Conservation (phyloP, 2,113 vertebrate genomes). For the Chrysemys picta region DNA sequence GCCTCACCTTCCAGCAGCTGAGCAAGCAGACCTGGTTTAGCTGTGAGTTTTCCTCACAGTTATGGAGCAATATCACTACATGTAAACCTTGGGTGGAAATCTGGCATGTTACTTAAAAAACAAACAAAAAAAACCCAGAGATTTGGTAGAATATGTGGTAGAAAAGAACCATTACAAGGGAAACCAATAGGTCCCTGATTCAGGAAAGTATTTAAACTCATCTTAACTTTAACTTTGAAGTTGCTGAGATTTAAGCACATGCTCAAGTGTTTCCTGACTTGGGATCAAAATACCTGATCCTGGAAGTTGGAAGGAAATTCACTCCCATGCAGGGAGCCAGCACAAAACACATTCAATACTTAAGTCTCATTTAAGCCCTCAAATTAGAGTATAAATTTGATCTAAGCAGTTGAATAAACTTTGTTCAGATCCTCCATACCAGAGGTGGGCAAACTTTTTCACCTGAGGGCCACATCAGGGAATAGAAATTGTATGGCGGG, state of each 20-base stretch:
- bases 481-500: too few relatives aligned
- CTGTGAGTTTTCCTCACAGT: too few relatives aligned
- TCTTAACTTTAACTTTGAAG: background rate
- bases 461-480: too few relatives aligned
- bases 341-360: background rate
- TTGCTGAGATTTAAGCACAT: background rate
- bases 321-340: background rate
- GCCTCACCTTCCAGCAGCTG: too few relatives aligned
- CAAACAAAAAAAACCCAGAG: accelerated
- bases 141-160: background rate
- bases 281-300: background rate
- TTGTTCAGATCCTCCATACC: background rate
- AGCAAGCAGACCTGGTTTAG: too few relatives aligned
- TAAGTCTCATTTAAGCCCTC: background rate
- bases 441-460: background rate
- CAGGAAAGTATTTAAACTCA: background rate
- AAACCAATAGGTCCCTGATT: background rate
- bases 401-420: background rate
- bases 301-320: background rate
- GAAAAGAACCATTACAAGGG: background rate
- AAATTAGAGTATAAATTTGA: background rate
- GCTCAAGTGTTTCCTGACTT: background rate
- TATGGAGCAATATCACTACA: background rate
- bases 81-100: background rate
- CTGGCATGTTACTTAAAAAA: background rate